Conservation (phyloP, 2,797 vertebrate species). For the Gymnopithys bicolor region DNA sequence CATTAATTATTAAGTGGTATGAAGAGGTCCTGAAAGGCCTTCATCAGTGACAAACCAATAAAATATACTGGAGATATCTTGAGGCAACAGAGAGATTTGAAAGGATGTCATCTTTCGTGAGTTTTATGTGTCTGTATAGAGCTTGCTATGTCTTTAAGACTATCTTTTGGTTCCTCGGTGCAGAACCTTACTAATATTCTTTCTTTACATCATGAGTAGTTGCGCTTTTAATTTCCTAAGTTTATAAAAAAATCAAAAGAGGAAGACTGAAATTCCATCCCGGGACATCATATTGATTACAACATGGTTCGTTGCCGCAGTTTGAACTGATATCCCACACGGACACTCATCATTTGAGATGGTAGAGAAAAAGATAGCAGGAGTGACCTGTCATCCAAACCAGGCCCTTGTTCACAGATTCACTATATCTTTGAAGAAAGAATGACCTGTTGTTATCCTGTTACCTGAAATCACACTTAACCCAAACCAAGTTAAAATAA, state of each 20-base stretch:
- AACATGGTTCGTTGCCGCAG: fast-evolving
- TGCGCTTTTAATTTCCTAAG: slow-evolving; percentile 13
- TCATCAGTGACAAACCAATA: neutral
- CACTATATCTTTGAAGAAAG: neutral
- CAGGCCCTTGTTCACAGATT: neutral
- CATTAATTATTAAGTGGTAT: neutral
- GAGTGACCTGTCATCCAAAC: slow-evolving; percentile 45
- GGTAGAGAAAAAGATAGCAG: slow-evolving; percentile 57
- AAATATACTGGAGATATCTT: neutral
- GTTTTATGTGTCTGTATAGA: neutral
- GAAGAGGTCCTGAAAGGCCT: neutral
- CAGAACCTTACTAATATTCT: neutral
- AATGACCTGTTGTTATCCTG: neutral
- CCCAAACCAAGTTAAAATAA: neutral
- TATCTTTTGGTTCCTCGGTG: neutral
- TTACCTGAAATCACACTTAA: neutral
- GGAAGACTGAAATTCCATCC: slow-evolving; percentile 61
- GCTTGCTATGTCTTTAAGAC: neutral
- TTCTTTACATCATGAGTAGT: neutral
- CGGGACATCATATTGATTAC: slow-evolving; percentile 58
- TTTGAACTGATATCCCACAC: slow-evolving; percentile 10
- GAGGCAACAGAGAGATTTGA: neutral
- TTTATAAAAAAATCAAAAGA: slow-evolving; percentile 60
- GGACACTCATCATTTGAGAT: slow-evolving; percentile 30
- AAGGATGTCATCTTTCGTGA: neutral